Conservation (phyloP, 2,797 vertebrate genomes). For the Taeniopygia guttata region DNA sequence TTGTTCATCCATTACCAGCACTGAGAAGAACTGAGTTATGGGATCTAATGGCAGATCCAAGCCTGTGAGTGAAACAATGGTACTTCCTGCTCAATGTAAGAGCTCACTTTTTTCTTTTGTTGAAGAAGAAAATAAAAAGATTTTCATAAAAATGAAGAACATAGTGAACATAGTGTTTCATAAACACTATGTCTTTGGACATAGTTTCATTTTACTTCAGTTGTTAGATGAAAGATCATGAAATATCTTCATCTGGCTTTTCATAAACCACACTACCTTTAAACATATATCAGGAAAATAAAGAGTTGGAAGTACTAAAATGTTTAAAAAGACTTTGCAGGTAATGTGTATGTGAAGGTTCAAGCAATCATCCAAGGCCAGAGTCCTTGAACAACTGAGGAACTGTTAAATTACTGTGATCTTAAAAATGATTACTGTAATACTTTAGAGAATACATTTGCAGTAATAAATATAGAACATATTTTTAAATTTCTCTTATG, state of each 20-base stretch:
- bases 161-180: no score
- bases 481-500: slow-evolving; percentile 51
- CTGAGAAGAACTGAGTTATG: neutral
- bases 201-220: neutral
- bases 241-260: neutral
- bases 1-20: neutral
- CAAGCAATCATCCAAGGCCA: slow-evolving; percentile 38
- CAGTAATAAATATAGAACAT: slow-evolving; percentile 17
- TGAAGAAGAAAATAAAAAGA: neutral
- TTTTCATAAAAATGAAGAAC: neutral
- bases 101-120: neutral
- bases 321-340: neutral
- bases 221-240: neutral
- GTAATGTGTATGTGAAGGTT: neutral
- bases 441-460: slow-evolving; percentile 26
- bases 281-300: neutral
- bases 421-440: slow-evolving; percentile 57
- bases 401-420: slow-evolving; percentile 34
- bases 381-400: slow-evolving; percentile 3
- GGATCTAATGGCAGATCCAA: neutral
- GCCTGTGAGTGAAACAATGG: neutral
- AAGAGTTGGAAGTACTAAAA: neutral
- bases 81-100: neutral
- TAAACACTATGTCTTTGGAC: neutral
- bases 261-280: neutral